Conservation (phyloP, 2,113 vertebrate genomes). For the Excalfactoria chinensis region DNA sequence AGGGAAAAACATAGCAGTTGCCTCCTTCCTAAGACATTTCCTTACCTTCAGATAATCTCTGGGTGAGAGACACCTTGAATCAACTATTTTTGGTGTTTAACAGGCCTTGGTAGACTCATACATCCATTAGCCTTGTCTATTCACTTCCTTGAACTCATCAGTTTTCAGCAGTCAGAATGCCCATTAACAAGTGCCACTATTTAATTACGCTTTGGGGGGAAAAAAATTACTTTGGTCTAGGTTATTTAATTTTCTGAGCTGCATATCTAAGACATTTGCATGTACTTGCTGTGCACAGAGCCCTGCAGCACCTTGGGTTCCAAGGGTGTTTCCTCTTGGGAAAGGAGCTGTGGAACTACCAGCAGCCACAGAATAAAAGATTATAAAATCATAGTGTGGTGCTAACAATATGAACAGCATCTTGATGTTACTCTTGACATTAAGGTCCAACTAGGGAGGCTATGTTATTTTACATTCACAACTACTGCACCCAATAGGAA, state of each 20-base stretch:
- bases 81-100: background rate
- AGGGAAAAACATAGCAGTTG: background rate
- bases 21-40: background rate
- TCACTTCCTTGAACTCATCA: background rate
- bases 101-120: background rate
- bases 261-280: background rate
- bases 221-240: background rate
- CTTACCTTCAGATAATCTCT: background rate
- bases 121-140: background rate
- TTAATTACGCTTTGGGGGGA: background rate
- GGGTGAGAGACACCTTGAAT: background rate
- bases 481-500: background rate
- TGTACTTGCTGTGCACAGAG: background rate
- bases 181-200: background rate
- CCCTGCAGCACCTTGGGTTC: background rate
- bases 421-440: background rate
- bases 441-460: background rate
- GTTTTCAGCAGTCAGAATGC: background rate
- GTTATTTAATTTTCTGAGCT: background rate
- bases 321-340: background rate
- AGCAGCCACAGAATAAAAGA: background rate
- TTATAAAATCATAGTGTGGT: background rate
- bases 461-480: background rate
- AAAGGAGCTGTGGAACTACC: background rate
- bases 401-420: background rate